Evolutionary conservation across 2,797 vertebrate species (phyloP), one percentile per base, ranked within the genome.

Genomic region (Morus bassanus): DNA sequence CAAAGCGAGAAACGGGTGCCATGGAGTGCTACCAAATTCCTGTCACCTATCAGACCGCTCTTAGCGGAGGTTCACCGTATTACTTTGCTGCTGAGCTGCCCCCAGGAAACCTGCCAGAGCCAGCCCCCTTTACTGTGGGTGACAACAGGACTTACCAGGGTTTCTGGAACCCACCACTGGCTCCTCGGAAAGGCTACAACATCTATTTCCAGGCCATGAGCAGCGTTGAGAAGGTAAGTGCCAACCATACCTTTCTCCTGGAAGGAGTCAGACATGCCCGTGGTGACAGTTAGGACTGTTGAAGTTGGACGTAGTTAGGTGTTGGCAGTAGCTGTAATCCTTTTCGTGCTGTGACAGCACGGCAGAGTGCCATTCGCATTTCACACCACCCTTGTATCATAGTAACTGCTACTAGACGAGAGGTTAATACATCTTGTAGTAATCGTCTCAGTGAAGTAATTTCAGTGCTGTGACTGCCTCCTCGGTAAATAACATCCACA

Each of bases 161-260:
- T 67, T 99, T 99, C 97, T 99, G 99, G 99, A 99, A 99, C 96
- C 98, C 99, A 1, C 99, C 99, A 0, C 94, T 99, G 96, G 99
- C 99, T 78, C 99, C 99, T 18, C 98, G 99, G 69, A 99, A 99
- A 97, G 99, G 99, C 94, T 99, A 99, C 98, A 99, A 99, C 98
- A 99, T 99, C 98, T 99, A 99, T 96, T 99, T 99, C 97, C 99
- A 99, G 98, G 99, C 99, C 25, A 99, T 99, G 97, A 99, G 99
- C 98, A 99, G 99, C 23, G 99, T 99, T 8, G 99, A 99, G 95
- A 99, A 99, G 99, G 99, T 99, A 96, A 98, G 98, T 60, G 16
- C 57, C 57, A 84, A 33, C n/a, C 35, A 11, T 11, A 53, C 45
- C 51, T 95, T 75, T 61, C n/a, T 91, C 43, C 46, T 83, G 67